These are phyloP conservation scores for Tethya wilhelma DNA, from an alignment of 37 sponge, comb jelly and placozoan species.

Conservation along the genomic window DNA sequence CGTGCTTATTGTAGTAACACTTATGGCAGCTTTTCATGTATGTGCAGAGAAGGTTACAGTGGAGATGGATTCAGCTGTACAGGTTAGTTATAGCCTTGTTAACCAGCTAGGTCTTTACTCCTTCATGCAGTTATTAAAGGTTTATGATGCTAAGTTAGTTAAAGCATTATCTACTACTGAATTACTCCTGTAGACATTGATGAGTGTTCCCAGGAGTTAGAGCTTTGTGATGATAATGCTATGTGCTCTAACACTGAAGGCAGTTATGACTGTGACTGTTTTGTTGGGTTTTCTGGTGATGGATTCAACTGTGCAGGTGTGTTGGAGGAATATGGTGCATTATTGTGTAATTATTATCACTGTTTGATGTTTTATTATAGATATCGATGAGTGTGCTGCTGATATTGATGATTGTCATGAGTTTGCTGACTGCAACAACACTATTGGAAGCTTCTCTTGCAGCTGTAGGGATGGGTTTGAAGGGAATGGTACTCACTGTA, in stretches of 20 bases:
- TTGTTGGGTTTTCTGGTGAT: constrained; percentile 14
- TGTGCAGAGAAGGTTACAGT: no score
- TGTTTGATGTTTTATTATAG: background rate
- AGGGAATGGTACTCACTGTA: constrained; percentile 8
- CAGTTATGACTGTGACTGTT: constrained; percentile 40
- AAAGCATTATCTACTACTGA: no score
- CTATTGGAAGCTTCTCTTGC: constrained; percentile 33
- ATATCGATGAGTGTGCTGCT: constrained; percentile 45
- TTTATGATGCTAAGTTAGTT: no score
- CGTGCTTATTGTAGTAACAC: no score
- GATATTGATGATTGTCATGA: constrained; percentile 38
- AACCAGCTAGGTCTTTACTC: no score
- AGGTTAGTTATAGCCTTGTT: no score
- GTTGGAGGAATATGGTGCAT: background rate
- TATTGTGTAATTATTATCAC: background rate
- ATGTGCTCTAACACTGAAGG: constrained; percentile 19
- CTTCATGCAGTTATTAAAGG: no score
- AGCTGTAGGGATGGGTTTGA: constrained; percentile 20
- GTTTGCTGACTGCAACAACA: constrained; percentile 18
- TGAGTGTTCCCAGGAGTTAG: background rate
- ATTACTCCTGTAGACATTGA: constrained; percentile 9
- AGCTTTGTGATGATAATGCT: background rate
- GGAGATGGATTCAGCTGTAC: no score
- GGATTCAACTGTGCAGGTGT: constrained; percentile 27
- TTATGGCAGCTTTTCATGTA: no score